Conservation (phyloP, 1,140 invertebrate genomes). For the Nephotettix cincticeps region DNA sequence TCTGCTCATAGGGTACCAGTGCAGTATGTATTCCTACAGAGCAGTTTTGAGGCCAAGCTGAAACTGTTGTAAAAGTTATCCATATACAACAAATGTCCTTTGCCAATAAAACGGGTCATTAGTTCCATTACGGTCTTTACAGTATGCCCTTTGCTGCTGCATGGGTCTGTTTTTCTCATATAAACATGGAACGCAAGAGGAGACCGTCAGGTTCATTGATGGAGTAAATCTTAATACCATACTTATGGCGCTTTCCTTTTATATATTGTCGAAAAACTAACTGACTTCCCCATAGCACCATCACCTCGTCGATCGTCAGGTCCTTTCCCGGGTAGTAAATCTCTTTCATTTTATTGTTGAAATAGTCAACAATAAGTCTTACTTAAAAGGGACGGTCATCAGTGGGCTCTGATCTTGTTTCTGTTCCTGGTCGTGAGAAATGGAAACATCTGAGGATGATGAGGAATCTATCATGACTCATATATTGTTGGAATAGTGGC, state of each 20-base stretch:
- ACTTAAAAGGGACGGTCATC: neutral
- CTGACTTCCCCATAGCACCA: neutral
- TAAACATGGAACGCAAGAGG: constrained; percentile 31
- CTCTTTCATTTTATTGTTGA: constrained; percentile 39
- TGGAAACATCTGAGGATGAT: too few relatives aligned
- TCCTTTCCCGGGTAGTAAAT: constrained; percentile 40
- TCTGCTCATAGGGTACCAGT: constrained; percentile 1
- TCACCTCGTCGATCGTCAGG: constrained; percentile 27
- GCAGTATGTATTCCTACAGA: neutral
- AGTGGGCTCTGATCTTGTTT: too few relatives aligned
- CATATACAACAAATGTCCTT: constrained; percentile 31
- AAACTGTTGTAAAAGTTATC: constrained; percentile 29
- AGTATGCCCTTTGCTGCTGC: neutral
- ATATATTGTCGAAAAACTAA: constrained; percentile 6
- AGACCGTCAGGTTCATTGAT: constrained; percentile 35
- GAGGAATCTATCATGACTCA: too few relatives aligned
- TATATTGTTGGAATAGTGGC: too few relatives aligned
- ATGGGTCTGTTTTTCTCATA: neutral
- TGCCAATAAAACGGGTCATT: constrained; percentile 15
- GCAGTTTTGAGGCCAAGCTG: neutral
- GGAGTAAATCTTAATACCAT: constrained; percentile 12
- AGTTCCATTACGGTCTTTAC: neutral
- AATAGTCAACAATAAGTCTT: constrained; percentile 35
- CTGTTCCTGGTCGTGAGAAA: too few relatives aligned
- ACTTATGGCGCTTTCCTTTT: constrained; percentile 12